These are phyloP conservation scores for Microctonus brassicae DNA, from an alignment of 2,888 invertebrate species.

Conservation along the genomic window DNA sequence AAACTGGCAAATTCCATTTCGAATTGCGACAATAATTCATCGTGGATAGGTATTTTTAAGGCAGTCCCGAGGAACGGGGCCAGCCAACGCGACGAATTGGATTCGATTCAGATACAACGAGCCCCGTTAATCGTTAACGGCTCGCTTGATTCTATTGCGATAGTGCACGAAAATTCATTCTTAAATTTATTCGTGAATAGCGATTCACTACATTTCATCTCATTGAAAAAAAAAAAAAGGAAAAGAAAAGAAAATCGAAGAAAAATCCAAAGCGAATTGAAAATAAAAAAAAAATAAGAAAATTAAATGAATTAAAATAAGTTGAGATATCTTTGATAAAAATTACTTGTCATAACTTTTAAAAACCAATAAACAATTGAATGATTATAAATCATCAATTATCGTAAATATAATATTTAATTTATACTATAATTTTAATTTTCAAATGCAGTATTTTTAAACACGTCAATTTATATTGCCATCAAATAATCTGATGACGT, in stretches of 20 bases:
- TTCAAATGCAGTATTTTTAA: not conserved
- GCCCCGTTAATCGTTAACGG: slow-evolving; percentile 53
- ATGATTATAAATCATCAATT: too few species aligned
- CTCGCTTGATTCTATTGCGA: slow-evolving; percentile 55
- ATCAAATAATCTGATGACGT: slow-evolving; percentile 14
- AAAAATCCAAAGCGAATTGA: not conserved
- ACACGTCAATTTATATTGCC: not conserved
- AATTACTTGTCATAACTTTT: too few species aligned
- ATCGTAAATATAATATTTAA: too few species aligned
- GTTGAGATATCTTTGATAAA: too few species aligned
- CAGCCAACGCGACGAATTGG: slow-evolving; percentile 37
- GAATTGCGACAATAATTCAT: slow-evolving; percentile 12
- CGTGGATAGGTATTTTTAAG: slow-evolving; percentile 12
- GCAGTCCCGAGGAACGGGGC: slow-evolving; percentile 21
- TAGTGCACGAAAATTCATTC: slow-evolving; percentile 46
- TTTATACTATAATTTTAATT: too few species aligned
- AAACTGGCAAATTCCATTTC: slow-evolving; percentile 10
- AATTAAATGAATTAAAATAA: too few species aligned
- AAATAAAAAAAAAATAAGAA: not conserved
- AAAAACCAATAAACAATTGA: too few species aligned
- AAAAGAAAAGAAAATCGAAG: not conserved
- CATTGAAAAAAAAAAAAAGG: not conserved
- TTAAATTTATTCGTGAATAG: slow-evolving; percentile 24
- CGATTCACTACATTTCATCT: not conserved
- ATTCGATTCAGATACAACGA: slow-evolving; percentile 47